Percentiles rank a stretch among this genome's conserved stretches.
These are phyloP conservation scores for Lutjanus campechanus DNA, from an alignment of 2,797 vertebrate genomes.

Conservation along the genomic window DNA sequence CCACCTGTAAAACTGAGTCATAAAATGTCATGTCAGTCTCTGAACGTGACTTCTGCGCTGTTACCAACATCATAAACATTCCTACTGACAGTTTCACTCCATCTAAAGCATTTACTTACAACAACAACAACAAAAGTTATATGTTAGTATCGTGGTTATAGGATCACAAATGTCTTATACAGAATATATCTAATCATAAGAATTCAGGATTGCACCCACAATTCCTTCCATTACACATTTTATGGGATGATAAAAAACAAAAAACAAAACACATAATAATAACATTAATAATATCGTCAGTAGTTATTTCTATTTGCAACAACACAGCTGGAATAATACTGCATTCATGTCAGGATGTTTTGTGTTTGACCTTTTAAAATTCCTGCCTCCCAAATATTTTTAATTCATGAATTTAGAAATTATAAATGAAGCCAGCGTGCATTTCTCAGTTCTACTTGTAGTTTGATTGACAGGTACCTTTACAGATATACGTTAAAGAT, in stretches of 20 bases:
- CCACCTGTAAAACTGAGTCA: neutral
- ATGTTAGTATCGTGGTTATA: neutral
- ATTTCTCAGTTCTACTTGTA: neutral
- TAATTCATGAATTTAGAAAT: neutral
- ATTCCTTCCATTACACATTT: neutral
- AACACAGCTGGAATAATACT: neutral
- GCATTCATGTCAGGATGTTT: neutral
- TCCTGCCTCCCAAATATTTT: neutral
- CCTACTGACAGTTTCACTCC: neutral
- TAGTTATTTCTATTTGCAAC: too few species aligned
- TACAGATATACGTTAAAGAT: too few species aligned
- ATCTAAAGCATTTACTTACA: neutral
- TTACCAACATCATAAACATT: neutral
- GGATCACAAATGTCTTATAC: neutral
- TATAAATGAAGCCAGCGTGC: neutral
- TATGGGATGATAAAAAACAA: neutral
- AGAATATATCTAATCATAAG: neutral
- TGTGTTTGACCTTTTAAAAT: neutral
- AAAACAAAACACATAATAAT: neutral
- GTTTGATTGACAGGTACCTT: too few species aligned
- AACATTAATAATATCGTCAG: neutral
- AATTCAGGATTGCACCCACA: neutral
- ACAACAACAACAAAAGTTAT: neutral
- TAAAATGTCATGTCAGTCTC: neutral
- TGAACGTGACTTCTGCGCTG: neutral